Conservation (phyloP, 1,140 invertebrate species). For the Cyrtorhinus lividipennis region DNA sequence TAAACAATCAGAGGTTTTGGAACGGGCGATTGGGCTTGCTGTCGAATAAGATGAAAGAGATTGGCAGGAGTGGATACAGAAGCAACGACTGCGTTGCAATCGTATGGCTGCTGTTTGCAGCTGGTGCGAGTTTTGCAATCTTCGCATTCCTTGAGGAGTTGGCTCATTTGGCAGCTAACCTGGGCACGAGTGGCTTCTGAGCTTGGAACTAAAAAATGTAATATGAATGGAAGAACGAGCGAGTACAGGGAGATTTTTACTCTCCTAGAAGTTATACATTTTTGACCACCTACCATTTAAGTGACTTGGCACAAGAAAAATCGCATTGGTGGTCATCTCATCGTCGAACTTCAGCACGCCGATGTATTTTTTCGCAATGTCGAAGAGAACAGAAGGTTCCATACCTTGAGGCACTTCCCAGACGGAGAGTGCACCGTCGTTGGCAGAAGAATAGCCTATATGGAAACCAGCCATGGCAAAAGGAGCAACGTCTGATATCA, state of each 20-base stretch:
- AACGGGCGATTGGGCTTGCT: slow-evolving; percentile 80
- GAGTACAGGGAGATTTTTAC: no score
- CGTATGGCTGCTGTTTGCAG: neutral
- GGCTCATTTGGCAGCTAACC: neutral
- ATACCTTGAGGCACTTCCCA: slow-evolving; percentile 76
- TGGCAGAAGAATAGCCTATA: slow-evolving; percentile 56
- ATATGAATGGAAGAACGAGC: no score
- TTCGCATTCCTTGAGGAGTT: slow-evolving; percentile 52
- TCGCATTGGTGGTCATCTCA: neutral
- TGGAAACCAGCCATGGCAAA: slow-evolving; percentile 67
- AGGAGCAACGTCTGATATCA: slow-evolving; percentile 41
- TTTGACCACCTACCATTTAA: neutral
- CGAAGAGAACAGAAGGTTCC: neutral
- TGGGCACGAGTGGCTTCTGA: neutral
- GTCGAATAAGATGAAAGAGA: slow-evolving; percentile 88
- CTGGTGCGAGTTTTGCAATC: slow-evolving; percentile 29
- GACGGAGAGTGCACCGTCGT: slow-evolving; percentile 62
- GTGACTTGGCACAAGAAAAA: neutral
- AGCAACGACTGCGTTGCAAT: slow-evolving; percentile 36
- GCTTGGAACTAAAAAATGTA: no score
- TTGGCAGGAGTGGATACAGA: slow-evolving; percentile 93
- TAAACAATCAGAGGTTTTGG: slow-evolving; percentile 81
- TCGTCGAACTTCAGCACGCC: neutral
- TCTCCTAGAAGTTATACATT: neutral
- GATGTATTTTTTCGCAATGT: neutral